Base-by-base conservation (phyloP, 2,888 invertebrate genomes). In the Pyrocoelia pectoralis region DNA sequence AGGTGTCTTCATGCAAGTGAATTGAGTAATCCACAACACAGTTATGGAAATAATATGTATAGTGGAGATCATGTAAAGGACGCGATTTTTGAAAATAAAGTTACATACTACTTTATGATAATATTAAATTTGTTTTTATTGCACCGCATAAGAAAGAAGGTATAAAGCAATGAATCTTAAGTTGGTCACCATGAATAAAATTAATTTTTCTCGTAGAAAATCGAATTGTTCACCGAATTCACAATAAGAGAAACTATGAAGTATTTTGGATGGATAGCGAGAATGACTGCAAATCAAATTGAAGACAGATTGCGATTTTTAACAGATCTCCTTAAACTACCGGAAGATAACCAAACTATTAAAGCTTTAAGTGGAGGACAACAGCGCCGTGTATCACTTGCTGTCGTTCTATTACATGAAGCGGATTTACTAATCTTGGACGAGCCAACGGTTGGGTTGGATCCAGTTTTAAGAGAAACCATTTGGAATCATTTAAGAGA, bases 361-460 rank as follows among this genome's bases (percentile, higher is more conserved):
- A 89, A 89, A 75, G 83, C 89, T 61, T 85, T 91, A 74, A 95
- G 95, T 70, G 97, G 97, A 3, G 97, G 97, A 0, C 96, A 97
- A 79, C 94, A 95, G 80, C 83, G 97, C 64, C 84, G 97, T 53
- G 90, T 96, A 0, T 96, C 96, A 0, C 87, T 97, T 68, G 95
- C 95, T 0, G 92, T 92, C 2, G 94, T 96, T 0, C 82, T 97
- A 75, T 87, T 97, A 0, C 95, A 97, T 76, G 91, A 91, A 71
- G 96, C 97, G 0, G 92, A 95, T 77, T 81, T 97, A 24, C 83
- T 97, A 18, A 95, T 97, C 64, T 81, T 97, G 73, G 97, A 97
- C 76, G 97, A 97, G 77, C 96, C 96, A 0, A 97, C 96, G 0
- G 96, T 95, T 10, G 97, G 96, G 0, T 84, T 97, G 60, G 97